Conservation (phyloP, 2,797 vertebrate species). For the Avahi laniger region DNA sequence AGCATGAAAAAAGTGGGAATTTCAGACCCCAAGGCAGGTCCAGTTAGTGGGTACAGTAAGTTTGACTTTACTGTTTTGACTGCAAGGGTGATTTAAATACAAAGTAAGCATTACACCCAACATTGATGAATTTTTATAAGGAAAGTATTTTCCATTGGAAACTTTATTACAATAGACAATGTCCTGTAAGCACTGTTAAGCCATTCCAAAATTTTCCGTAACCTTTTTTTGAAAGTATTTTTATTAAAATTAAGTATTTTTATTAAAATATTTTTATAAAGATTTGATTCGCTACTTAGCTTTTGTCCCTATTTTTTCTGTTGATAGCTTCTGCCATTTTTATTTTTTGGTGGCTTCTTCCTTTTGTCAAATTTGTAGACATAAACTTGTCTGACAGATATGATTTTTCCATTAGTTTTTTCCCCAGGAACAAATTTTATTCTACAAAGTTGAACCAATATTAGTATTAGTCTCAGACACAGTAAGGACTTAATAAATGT, state of each 20-base stretch:
- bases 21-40: neutral
- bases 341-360: neutral
- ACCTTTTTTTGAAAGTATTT: neutral
- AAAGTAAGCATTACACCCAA: neutral
- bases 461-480: neutral
- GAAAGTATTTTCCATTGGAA: neutral
- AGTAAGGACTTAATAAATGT: neutral
- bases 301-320: neutral
- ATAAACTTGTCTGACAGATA: slow-evolving; percentile 9
- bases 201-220: neutral
- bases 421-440: slow-evolving; percentile 10
- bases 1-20: neutral
- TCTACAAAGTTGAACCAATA: neutral
- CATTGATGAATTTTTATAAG: neutral
- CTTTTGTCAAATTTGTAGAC: neutral
- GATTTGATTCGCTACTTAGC: neutral
- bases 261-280: neutral
- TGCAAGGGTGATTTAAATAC: neutral
- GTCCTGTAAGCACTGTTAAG: neutral
- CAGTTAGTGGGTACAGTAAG: neutral
- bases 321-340: neutral
- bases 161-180: neutral
- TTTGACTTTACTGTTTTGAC: neutral
- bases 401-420: slow-evolving; percentile 19
- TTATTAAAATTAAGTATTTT: neutral